Evolutionary conservation across 2,797 vertebrate species (phyloP).

Genomic region (Salarias fasciatus): DNA sequence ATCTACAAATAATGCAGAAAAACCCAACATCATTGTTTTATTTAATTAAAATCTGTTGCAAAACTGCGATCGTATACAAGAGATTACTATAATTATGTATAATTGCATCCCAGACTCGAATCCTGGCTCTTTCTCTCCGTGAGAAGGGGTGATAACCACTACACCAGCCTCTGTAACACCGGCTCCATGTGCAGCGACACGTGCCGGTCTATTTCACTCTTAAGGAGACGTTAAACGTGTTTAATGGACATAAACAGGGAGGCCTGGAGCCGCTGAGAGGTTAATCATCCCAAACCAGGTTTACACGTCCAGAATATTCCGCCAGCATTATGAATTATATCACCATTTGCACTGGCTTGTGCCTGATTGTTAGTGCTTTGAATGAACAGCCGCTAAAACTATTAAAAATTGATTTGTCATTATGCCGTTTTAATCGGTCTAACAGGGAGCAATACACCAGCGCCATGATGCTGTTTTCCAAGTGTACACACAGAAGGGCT

Average conservation of each 20-base stretch:
- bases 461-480: conserved; percentile 43
- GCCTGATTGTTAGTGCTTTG: conserved; percentile 30
- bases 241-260: conserved; percentile 11
- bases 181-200: not conserved
- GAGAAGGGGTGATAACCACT: too few species aligned
- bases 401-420: conserved; percentile 65
- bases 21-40: not conserved
- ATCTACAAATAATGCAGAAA: not conserved
- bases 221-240: conserved; percentile 11
- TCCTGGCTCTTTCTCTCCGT: too few species aligned
- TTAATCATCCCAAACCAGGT: conserved; percentile 25
- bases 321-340: conserved; percentile 30
- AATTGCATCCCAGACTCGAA: too few species aligned
- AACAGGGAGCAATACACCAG: conserved; percentile 46
- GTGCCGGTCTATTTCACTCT: conserved; percentile 3
- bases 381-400: conserved; percentile 56
- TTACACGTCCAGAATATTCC: conserved; percentile 24
- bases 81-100: too few species aligned
- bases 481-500: conserved; percentile 26
- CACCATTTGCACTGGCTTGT: conserved; percentile 15
- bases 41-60: too few species aligned
- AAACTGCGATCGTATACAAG: too few species aligned
- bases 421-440: conserved; percentile 59
- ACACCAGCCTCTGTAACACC: too few species aligned
- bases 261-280: conserved; percentile 11